Evolutionary conservation across 2,888 invertebrate species (phyloP).

Genomic region (Hirtodrosophila confusa): DNA sequence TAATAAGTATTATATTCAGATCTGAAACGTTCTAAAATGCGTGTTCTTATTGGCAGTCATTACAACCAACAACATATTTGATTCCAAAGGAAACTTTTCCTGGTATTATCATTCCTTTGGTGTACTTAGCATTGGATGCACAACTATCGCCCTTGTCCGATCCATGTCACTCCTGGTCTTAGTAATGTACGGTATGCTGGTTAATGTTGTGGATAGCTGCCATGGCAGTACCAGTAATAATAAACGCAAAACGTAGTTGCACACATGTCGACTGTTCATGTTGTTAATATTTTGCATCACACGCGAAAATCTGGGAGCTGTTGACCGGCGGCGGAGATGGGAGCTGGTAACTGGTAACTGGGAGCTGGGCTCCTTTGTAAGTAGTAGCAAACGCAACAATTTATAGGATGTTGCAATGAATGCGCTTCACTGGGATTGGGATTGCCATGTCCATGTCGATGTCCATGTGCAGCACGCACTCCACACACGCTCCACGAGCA

Average conservation of each 20-base stretch:
- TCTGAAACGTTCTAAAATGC: too few relatives aligned
- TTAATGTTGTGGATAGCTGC: neutral
- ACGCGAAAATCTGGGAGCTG: constrained; percentile 62
- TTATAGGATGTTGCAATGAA: constrained; percentile 69
- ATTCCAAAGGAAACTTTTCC: too few relatives aligned
- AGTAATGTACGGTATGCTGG: constrained; percentile 27
- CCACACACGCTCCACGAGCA: constrained; percentile 39
- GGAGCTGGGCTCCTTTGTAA: constrained; percentile 37
- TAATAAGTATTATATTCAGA: too few relatives aligned
- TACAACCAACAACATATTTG: too few relatives aligned
- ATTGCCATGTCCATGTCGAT: constrained; percentile 57
- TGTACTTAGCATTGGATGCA: too few relatives aligned
- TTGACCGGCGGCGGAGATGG: constrained; percentile 3
- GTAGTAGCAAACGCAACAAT: constrained; percentile 63
- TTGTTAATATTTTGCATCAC: constrained; percentile 77
- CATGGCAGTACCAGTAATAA: constrained; percentile 32
- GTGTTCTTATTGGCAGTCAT: too few relatives aligned
- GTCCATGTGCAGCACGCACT: constrained; percentile 68
- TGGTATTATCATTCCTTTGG: too few relatives aligned
- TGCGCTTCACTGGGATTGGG: constrained; percentile 59
- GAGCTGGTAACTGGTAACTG: constrained; percentile 4
- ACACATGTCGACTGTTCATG: constrained; percentile 75
- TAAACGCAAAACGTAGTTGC: constrained; percentile 59
- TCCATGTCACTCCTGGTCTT: constrained; percentile 35
- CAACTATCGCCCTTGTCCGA: constrained; percentile 9